A percentile compares a stretch with the other conserved stretches of the same genome.
Evolutionary conservation across 2,797 vertebrate genomes (phyloP).

Genomic region (Gymnocypris eckloni): DNA sequence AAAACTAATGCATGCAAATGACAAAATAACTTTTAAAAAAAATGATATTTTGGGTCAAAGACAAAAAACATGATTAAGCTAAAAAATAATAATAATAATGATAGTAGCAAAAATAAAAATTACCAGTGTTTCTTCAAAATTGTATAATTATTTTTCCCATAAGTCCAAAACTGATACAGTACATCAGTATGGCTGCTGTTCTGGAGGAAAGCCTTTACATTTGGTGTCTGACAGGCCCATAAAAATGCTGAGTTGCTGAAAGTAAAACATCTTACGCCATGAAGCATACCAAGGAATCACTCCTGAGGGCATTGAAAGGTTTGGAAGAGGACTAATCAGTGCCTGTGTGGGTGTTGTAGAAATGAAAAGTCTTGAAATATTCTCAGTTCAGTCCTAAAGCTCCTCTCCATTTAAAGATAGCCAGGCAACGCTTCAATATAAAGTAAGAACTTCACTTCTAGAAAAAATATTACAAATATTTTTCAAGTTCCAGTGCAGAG

Average conservation of each 20-base stretch:
- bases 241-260: conserved; percentile 42
- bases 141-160: neutral
- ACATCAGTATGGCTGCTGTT: conserved; percentile 7
- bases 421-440: conserved; percentile 53
- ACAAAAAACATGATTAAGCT: neutral
- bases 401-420: conserved; percentile 49
- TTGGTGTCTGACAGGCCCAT: conserved; percentile 33
- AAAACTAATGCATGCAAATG: neutral
- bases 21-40: neutral
- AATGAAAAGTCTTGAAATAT: conserved; percentile 17
- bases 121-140: neutral
- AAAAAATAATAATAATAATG: neutral
- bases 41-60: neutral
- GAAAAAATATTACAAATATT: conserved; percentile 59
- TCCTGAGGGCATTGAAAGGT: conserved; percentile 46
- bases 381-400: conserved; percentile 35
- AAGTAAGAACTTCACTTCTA: conserved; percentile 57
- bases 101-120: neutral
- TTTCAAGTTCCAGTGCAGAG: conserved; percentile 59
- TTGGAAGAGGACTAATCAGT: conserved; percentile 41
- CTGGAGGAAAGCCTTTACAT: conserved; percentile 21
- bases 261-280: conserved; percentile 39
- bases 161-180: conserved; percentile 3
- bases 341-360: conserved; percentile 17
- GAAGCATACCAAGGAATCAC: conserved; percentile 42